These are phyloP conservation scores for Valencia hispanica DNA, from an alignment of 2,797 vertebrate species.

Conservation along the genomic window DNA sequence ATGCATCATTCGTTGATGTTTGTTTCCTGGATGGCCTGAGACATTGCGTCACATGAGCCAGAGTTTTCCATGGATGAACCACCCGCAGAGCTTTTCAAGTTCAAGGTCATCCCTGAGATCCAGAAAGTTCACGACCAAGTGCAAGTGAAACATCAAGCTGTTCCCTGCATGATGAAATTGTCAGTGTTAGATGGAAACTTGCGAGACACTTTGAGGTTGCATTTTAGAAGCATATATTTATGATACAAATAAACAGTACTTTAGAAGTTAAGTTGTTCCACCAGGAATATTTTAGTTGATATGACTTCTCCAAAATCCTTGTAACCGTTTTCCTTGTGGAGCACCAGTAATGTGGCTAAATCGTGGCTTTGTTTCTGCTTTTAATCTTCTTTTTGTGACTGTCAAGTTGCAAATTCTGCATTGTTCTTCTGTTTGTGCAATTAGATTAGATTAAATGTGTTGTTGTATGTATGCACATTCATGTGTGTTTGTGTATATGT, in stretches of 20 bases:
- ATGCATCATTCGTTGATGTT: conserved; percentile 53
- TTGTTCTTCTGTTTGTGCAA: not conserved
- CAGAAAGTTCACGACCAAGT: conserved; percentile 53
- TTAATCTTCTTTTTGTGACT: not conserved
- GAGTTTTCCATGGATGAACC: conserved; percentile 52
- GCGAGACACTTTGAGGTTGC: conserved; percentile 14
- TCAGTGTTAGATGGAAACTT: conserved; percentile 9
- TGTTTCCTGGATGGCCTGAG: conserved; percentile 61
- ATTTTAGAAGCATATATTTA: not conserved
- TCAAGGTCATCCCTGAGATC: conserved; percentile 60
- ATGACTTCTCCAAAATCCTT: not conserved
- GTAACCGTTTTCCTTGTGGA: not conserved
- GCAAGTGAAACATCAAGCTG: conserved; percentile 25
- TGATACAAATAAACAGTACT: not conserved
- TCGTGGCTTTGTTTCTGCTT: not conserved
- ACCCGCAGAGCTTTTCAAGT: conserved; percentile 53
- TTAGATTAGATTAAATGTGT: conserved; percentile 2
- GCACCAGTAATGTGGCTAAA: not conserved
- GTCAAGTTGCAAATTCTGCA: not conserved
- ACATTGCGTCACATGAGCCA: conserved; percentile 49
- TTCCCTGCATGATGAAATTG: conserved; percentile 34
- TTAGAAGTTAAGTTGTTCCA: not conserved
- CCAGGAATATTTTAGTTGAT: not conserved
- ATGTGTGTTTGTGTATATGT: conserved; percentile 52
- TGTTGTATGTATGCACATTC: conserved; percentile 48